Evolutionary conservation across 2,797 vertebrate species (phyloP).

Genomic region (Furcifer pardalis): DNA sequence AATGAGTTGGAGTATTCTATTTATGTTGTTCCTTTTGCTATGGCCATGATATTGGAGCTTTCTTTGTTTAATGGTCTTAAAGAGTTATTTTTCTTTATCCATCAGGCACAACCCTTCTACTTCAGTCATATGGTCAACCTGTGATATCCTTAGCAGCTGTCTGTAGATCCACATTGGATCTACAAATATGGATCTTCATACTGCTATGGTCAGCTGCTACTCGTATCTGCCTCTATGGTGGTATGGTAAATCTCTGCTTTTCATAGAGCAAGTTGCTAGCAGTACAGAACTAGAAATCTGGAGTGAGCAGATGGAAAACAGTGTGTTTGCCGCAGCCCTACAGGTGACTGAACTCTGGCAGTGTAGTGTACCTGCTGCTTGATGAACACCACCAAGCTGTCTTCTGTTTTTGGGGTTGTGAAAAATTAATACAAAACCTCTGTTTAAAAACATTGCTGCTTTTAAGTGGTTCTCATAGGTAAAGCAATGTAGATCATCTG

Average conservation of each 20-base stretch:
- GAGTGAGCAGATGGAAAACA: slow-evolving; percentile 73
- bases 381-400: slow-evolving; percentile 62
- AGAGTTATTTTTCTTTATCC: too few relatives aligned
- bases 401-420: slow-evolving; percentile 65
- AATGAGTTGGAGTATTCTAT: too few relatives aligned
- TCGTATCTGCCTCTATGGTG: too few relatives aligned
- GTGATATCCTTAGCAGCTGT: too few relatives aligned
- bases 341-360: slow-evolving; percentile 74
- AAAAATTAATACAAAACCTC: slow-evolving; percentile 35
- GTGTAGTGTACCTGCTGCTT: slow-evolving; percentile 70
- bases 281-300: slow-evolving; percentile 64
- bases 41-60: too few relatives aligned
- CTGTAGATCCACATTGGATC: too few relatives aligned
- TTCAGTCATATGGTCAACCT: too few relatives aligned
- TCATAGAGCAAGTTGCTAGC: slow-evolving; percentile 72
- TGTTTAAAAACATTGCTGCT: slow-evolving; percentile 13
- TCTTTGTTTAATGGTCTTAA: too few relatives aligned
- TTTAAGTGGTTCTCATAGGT: slow-evolving; percentile 43
- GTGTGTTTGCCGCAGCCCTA: slow-evolving; percentile 66
- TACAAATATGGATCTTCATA: too few relatives aligned
- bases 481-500: slow-evolving; percentile 22
- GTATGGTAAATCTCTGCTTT: slow-evolving; percentile 59
- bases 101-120: too few relatives aligned
- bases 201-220: too few relatives aligned
- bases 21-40: too few relatives aligned